Evolutionary conservation across 2,113 vertebrate species (phyloP), one percentile per base, ranked within the genome.

Genomic region (Psilopsiagon aurifrons): DNA sequence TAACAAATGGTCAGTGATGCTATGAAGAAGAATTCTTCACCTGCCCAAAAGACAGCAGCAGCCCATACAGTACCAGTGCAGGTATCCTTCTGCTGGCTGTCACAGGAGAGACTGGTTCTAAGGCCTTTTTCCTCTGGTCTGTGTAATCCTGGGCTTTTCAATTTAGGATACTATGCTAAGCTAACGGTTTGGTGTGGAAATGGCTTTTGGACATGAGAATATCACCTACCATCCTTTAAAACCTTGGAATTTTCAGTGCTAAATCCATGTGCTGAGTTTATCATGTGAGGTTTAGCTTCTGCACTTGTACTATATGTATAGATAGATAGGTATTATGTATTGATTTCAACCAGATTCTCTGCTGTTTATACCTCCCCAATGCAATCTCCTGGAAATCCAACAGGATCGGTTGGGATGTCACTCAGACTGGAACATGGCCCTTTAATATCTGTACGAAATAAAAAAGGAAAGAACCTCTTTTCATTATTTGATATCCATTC

Each of bases 401-500:
- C 13, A 79, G 28, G 31, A 47, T 59, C 88, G 12, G 60, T 39
- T 44, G 37, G 64, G 13, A 31, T 35, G 55, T 46, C 35, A 19
- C n/a, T 75, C 51, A 39, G 37, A 31, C 29, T 83, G 35, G 37
- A 86, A 41, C 41, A 54, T 8, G n/a, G 44, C 37, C 43, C 74
- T 80, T 94, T 59, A 86, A 80, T 81, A 91, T 91, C 80, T 76
- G 46, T 64, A 46, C 7, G 20, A 88, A 85, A 68, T 13, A 54
- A 68, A 52, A 76, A 62, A 54, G 5, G 11, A 71, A 52, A 46
- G 60, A 7, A 13, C 1, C 1, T 20, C 28, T 59, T 91, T 83
- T 69, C 13, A 11, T 95, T 89, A 89, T 86, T 86, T 81, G 80
- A 83, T 84, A 83, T 60, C 94, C 11, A 62, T 89, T 89, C 46